phyloP scores from a whole-genome alignment of 2,888 invertebrate species.

The Cartodere bifasciata region DNA sequence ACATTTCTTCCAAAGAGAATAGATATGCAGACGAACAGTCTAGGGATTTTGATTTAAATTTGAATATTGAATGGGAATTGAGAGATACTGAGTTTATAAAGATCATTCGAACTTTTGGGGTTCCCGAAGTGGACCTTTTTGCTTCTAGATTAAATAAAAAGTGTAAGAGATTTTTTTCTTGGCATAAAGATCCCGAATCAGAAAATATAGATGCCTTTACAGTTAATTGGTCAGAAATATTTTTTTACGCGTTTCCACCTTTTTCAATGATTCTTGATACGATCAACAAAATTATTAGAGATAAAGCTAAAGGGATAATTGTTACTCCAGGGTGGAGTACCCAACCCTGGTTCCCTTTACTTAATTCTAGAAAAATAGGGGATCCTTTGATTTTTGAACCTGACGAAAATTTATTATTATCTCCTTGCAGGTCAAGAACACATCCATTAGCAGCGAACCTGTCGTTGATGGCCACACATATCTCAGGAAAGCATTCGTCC shows the following conservation, averaged over 20 bases:
- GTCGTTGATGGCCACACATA: constrained; percentile 20
- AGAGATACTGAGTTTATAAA: constrained; percentile 9
- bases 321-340: constrained; percentile 21
- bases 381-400: constrained; percentile 17
- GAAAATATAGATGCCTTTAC: constrained; percentile 21
- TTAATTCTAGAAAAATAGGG: constrained; percentile 9
- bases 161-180: constrained; percentile 20
- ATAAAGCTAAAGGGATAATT: constrained; percentile 21
- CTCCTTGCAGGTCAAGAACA: constrained; percentile 18
- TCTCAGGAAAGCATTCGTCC: constrained; percentile 17
- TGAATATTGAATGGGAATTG: constrained; percentile 12
- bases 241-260: constrained; percentile 20
- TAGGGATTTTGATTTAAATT: constrained; percentile 1
- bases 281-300: constrained; percentile 21
- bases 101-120: constrained; percentile 13
- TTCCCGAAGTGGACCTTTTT: constrained; percentile 20
- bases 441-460: constrained; percentile 18
- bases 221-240: constrained; percentile 11
- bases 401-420: constrained; percentile 15
- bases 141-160: constrained; percentile 19
- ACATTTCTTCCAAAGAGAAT: constrained; percentile 11
- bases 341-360: constrained; percentile 24
- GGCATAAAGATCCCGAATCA: constrained; percentile 17
- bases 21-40: constrained; percentile 9
- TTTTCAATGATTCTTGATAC: constrained; percentile 20